Conservation (phyloP, 2,888 invertebrate species). For the Mycalesis mineus region DNA sequence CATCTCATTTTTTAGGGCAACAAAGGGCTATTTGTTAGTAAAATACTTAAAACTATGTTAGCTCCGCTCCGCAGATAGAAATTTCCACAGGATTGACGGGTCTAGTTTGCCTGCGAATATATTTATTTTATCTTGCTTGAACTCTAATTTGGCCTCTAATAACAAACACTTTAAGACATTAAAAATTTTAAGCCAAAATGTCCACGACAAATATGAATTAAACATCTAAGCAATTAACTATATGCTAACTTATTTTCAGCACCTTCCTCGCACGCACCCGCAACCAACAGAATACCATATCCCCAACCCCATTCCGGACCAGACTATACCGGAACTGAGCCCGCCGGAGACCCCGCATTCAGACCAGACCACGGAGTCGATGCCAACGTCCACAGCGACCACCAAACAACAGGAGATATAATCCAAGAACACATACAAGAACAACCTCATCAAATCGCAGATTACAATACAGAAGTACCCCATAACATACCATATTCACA, state of each 20-base stretch:
- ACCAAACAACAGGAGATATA: slow-evolving; percentile 44
- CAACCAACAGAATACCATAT: slow-evolving; percentile 56
- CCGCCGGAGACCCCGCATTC: slow-evolving; percentile 60
- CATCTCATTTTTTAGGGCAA: too few species aligned
- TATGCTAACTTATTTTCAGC: slow-evolving; percentile 44
- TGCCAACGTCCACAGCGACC: slow-evolving; percentile 39
- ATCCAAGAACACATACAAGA: slow-evolving; percentile 37
- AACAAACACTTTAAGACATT: too few species aligned
- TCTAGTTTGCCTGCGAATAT: too few species aligned
- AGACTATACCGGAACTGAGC: slow-evolving; percentile 63
- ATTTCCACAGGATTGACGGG: too few species aligned
- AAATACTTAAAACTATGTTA: too few species aligned
- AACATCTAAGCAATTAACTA: neutral
- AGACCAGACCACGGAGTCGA: slow-evolving; percentile 41
- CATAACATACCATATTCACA: slow-evolving; percentile 4
- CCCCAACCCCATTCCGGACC: slow-evolving; percentile 57
- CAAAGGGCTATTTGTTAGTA: too few species aligned
- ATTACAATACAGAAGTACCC: slow-evolving; percentile 5
- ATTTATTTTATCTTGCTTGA: too few species aligned
- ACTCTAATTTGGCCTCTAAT: too few species aligned
- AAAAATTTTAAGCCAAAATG: too few species aligned
- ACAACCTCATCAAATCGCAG: slow-evolving; percentile 2
- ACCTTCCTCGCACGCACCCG: slow-evolving; percentile 66
- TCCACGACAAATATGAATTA: too few species aligned
- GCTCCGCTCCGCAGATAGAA: too few species aligned